Conservation (phyloP, 2,888 invertebrate species). For the Chironomus tentans region DNA sequence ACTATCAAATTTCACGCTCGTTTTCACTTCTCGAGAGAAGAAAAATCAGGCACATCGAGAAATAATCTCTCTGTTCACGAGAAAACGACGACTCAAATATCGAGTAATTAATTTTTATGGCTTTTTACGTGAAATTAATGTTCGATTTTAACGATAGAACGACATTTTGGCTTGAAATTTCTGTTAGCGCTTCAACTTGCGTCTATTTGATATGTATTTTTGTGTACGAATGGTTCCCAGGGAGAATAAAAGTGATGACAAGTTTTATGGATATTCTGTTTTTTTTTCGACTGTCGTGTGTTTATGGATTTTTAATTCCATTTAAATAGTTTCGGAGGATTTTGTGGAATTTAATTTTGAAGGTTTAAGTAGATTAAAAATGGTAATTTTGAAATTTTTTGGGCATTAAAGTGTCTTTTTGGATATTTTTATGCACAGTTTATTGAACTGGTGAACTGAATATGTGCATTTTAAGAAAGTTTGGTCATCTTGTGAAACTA, state of each 20-base stretch:
- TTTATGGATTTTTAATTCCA: too few species aligned
- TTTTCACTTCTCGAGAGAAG: constrained; percentile 1
- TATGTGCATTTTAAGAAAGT: too few species aligned
- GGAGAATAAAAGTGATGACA: background rate
- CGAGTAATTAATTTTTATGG: constrained; percentile 26
- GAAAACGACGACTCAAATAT: constrained; percentile 5
- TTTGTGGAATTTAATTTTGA: too few species aligned
- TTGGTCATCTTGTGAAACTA: too few species aligned
- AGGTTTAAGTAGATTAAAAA: too few species aligned
- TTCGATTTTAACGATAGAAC: constrained; percentile 22
- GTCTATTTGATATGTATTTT: too few species aligned
- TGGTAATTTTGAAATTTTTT: too few species aligned
- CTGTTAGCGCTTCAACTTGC: background rate
- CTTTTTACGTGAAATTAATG: constrained; percentile 23
- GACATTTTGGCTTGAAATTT: background rate
- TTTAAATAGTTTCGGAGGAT: too few species aligned
- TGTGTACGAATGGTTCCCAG: background rate
- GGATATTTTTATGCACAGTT: too few species aligned
- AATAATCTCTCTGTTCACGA: background rate
- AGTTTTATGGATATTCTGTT: background rate
- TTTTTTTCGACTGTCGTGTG: background rate
- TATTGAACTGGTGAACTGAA: too few species aligned
- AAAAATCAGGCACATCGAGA: background rate
- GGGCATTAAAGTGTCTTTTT: too few species aligned
- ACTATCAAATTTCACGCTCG: constrained; percentile 26